Conservation (phyloP, 2,888 invertebrate genomes). For the Hirtodrosophila trivittata region DNA sequence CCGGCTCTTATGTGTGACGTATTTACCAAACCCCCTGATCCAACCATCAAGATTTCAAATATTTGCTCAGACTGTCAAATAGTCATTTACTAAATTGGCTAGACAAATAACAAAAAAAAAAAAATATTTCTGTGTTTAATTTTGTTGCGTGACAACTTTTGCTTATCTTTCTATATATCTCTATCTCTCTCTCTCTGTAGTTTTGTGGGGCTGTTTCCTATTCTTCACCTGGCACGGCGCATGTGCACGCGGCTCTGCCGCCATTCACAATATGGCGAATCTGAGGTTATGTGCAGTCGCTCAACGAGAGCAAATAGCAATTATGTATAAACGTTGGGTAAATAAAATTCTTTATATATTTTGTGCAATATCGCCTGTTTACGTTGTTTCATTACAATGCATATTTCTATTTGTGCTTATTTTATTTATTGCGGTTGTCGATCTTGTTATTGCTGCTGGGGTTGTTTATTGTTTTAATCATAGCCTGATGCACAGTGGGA, state of each 20-base stretch:
- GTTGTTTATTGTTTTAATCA: constrained; percentile 61
- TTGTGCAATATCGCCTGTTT: constrained; percentile 64
- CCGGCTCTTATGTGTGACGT: constrained; percentile 50
- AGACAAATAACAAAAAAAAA: constrained; percentile 44
- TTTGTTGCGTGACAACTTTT: constrained; percentile 34
- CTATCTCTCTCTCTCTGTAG: neutral
- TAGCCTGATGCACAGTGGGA: constrained; percentile 48
- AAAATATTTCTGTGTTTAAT: constrained; percentile 45
- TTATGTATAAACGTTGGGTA: constrained; percentile 11
- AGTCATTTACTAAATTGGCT: constrained; percentile 59
- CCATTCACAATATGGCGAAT: constrained; percentile 22
- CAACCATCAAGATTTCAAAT: constrained; percentile 36
- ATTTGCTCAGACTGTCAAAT: constrained; percentile 70
- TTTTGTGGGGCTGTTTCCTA: neutral
- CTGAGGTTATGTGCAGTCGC: constrained; percentile 33
- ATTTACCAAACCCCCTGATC: constrained; percentile 23
- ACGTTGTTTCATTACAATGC: constrained; percentile 62
- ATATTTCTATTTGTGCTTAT: constrained; percentile 47
- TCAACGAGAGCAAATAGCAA: constrained; percentile 1
- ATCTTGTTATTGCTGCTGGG: constrained; percentile 31
- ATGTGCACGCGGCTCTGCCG: constrained; percentile 39
- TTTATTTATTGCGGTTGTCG: constrained; percentile 36
- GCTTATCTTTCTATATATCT: constrained; percentile 8
- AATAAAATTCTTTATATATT: constrained; percentile 39
- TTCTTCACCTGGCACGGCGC: constrained; percentile 23